Evolutionary conservation across 2,797 vertebrate genomes (phyloP), one percentile per base, ranked within the genome.

Genomic region (Emys orbicularis): DNA sequence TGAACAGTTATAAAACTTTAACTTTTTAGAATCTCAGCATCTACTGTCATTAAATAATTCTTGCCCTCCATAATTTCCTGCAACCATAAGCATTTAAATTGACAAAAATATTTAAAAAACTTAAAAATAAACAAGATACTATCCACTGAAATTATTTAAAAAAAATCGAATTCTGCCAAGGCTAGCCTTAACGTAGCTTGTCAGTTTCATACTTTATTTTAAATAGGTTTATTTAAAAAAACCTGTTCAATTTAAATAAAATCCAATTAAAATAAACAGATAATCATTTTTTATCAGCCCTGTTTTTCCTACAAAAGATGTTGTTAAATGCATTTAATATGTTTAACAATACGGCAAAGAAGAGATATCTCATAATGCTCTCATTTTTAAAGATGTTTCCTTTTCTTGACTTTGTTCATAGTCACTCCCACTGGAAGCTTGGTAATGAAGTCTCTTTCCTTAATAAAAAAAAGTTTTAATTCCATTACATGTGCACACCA

Each of bases 331-430:
- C n/a, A 86, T 2, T 89, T 18, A 5, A 12, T 59, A 7, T 6
- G 1, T 83, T 89, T 56, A 49, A 56, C 5, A 4, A 2, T 76
- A 50, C 37, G 41, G 34, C 56, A 77, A 5, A 27, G 23, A 3
- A 59, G 53, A 93, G 44, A 21, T n/a, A 21, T 4, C 12, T 3
- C 47, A 9, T 0, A 0, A 47, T 86, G 19, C 7, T 31, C 34
- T 74, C 11, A 12, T 8, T 85, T 81, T 83, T 54, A 16, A 81
- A 29, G 34, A 4, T 23, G 76, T 82, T 84, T 87, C 21, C 21
- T 76, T 89, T 79, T 23, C 4, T 2, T 54, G 12, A 1, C 8
- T 23, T 16, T 84, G 1, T 37, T 87, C 15, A 37, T 74, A 80
- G 53, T 82, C 19, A 61, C 72, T 25, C 52, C 82, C 4, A 1